Evolutionary conservation across 2,113 vertebrate genomes (phyloP).

Genomic region (Emydocephalus ijimae): DNA sequence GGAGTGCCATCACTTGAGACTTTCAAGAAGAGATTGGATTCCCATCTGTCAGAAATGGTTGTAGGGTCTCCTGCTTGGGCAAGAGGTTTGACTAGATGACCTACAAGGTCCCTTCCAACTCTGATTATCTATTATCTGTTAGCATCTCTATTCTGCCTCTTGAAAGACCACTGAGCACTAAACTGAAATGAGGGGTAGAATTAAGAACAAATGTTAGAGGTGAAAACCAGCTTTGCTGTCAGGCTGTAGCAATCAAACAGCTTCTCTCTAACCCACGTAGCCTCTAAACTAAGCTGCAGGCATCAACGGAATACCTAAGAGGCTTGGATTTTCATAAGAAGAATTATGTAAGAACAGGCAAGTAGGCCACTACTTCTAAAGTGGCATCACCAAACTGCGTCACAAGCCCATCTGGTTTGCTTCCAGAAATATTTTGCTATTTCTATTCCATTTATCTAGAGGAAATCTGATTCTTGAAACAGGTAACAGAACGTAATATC

Average conservation of each 20-base stretch:
- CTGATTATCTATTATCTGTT: no score
- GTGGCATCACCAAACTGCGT: not conserved
- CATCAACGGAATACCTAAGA: not conserved
- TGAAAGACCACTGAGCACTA: slow-evolving; percentile 12
- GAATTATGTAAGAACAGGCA: not conserved
- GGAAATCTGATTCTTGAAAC: not conserved
- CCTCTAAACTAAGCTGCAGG: not conserved
- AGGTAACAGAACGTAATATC: not conserved
- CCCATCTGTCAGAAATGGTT: no score
- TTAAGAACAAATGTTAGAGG: not conserved
- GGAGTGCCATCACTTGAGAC: no score
- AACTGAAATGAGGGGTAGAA: not conserved
- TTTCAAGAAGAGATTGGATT: no score
- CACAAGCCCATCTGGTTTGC: slow-evolving; percentile 16
- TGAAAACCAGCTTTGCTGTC: not conserved
- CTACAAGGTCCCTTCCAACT: no score
- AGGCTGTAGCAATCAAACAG: not conserved
- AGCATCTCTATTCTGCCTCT: slow-evolving; percentile 18
- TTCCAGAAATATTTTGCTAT: not conserved
- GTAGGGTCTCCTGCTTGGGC: no score
- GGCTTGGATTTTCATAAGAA: slow-evolving; percentile 1
- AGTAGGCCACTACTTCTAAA: slow-evolving; percentile 27
- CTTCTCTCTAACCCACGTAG: not conserved
- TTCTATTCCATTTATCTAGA: not conserved
- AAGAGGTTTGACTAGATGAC: no score